Evolutionary conservation across 1,140 invertebrate genomes (phyloP).

Genomic region (Trachelipus rathkii): DNA sequence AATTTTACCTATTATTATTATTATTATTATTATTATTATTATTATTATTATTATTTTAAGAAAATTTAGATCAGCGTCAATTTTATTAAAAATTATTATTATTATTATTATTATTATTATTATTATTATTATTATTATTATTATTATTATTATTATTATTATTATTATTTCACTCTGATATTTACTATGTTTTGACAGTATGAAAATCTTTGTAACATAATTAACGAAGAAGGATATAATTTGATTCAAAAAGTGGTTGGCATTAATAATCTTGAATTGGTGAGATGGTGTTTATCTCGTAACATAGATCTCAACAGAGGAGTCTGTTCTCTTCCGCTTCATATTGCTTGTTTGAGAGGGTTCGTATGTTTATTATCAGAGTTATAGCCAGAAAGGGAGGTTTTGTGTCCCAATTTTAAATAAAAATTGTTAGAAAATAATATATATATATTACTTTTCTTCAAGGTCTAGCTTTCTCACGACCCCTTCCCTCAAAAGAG

Average conservation of each 20-base stretch:
- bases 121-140: too few relatives aligned
- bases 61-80: too few relatives aligned
- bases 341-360: conserved; percentile 68
- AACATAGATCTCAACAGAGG: conserved; percentile 64
- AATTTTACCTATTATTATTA: too few relatives aligned
- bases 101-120: too few relatives aligned
- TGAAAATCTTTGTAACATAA: conserved; percentile 63
- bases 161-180: neutral
- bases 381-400: too few relatives aligned
- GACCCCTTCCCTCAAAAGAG: conserved; percentile 57
- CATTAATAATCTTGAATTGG: conserved; percentile 66
- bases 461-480: conserved; percentile 48
- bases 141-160: conserved; percentile 1
- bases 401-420: neutral
- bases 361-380: conserved; percentile 36
- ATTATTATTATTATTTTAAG: conserved; percentile 17
- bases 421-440: too few relatives aligned
- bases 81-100: neutral
- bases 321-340: conserved; percentile 65
- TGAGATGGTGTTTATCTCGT: conserved; percentile 55
- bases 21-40: too few relatives aligned
- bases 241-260: conserved; percentile 67
- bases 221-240: conserved; percentile 68
- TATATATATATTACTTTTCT: neutral
- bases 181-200: conserved; percentile 52